A percentile compares a stretch with the other conserved stretches of the same genome.
Conservation (phyloP, 2,113 vertebrate species). For the Ophthalmolycus amberensis region DNA sequence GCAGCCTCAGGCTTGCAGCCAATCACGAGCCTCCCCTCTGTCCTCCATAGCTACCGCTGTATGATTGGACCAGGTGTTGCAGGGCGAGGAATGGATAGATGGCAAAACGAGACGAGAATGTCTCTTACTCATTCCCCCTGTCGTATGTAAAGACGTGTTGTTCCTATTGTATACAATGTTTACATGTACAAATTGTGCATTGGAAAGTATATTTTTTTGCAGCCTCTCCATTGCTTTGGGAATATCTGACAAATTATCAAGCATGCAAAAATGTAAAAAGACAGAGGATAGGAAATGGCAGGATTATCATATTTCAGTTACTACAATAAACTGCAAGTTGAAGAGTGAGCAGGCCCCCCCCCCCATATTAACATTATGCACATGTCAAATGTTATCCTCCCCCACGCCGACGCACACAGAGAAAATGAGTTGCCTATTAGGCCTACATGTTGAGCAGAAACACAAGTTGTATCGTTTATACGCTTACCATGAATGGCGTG, state of each 20-base stretch:
- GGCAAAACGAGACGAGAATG: slow-evolving; percentile 18
- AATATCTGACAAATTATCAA: not conserved
- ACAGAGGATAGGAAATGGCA: not conserved
- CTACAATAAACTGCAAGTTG: not conserved
- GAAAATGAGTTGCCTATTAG: slow-evolving; percentile 8
- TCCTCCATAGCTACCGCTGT: slow-evolving; percentile 68
- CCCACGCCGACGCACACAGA: not conserved
- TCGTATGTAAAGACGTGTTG: not conserved
- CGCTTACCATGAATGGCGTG: slow-evolving; percentile 9
- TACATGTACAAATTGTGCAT: not conserved
- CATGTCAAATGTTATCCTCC: slow-evolving; percentile 6
- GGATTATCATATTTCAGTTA: not conserved
- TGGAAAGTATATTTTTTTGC: not conserved
- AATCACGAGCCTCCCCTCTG: slow-evolving; percentile 65
- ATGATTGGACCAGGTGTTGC: slow-evolving; percentile 84
- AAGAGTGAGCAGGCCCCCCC: not conserved
- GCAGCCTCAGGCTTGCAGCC: slow-evolving; percentile 66
- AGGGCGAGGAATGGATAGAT: slow-evolving; percentile 72
- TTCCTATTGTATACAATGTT: not conserved
- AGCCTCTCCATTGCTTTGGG: not conserved
- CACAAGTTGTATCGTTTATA: not conserved
- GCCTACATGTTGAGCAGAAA: slow-evolving; percentile 18
- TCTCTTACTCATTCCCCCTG: slow-evolving; percentile 5
- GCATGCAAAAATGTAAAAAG: not conserved
- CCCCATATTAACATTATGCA: not conserved